Conservation (phyloP, 2,888 invertebrate genomes). For the Patella caerulea region DNA sequence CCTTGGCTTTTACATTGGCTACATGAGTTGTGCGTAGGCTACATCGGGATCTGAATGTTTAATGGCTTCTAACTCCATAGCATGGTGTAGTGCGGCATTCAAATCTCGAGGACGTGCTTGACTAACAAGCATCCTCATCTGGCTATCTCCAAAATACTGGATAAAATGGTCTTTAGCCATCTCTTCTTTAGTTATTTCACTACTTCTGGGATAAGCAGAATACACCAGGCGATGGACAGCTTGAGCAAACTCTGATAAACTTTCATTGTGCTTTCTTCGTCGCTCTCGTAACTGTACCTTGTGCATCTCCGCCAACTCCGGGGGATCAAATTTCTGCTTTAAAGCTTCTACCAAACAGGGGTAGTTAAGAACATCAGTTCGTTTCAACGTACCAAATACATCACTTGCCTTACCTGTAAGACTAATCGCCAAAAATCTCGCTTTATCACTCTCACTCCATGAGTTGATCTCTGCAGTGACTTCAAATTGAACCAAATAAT, state of each 20-base stretch:
- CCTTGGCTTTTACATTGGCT: background rate
- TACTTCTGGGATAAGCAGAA: background rate
- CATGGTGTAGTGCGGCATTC: background rate
- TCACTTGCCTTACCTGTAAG: background rate
- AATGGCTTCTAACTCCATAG: background rate
- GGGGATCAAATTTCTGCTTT: background rate
- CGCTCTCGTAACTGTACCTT: constrained; percentile 7
- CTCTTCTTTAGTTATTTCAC: background rate
- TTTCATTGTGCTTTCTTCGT: background rate
- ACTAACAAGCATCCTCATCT: background rate
- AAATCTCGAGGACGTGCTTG: background rate
- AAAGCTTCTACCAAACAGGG: background rate
- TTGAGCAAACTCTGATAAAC: background rate
- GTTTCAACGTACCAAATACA: background rate
- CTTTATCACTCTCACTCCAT: constrained; percentile 14
- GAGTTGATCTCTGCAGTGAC: no score
- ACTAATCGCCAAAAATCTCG: background rate
- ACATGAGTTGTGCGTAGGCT: background rate
- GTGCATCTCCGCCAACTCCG: background rate
- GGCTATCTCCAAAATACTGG: background rate
- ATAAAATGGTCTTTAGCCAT: background rate
- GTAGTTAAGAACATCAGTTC: background rate
- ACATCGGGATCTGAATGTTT: background rate
- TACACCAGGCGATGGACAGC: background rate
- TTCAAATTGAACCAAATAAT: no score